Base-by-base conservation (phyloP, 2,797 vertebrate species). In the Rachycentron canadum region DNA sequence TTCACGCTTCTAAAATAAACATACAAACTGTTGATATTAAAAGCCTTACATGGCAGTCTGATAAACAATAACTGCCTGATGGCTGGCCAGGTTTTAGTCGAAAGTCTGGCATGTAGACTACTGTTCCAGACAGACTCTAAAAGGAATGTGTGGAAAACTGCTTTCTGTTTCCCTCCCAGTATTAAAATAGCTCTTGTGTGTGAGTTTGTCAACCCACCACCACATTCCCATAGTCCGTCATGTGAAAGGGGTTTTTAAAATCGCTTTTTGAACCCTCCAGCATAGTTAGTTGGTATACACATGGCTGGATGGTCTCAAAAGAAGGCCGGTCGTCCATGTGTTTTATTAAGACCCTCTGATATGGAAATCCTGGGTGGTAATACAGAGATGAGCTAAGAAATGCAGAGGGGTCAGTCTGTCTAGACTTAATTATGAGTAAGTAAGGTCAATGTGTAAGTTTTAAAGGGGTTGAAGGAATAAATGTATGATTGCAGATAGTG, bases 81-180 rank as follows among this genome's bases (percentile, higher is more conserved):
- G 59, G 55, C 28, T 58, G 62, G 73, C 28, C 77, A 72, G 63
- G 84, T 86, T 85, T 63, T 30, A 30, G 57, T 60, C 66, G 49
- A 13, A 2, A 61, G 87, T 86, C 81, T 87, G 86, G 73, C 65
- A 25, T 64, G 49, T 70, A 83, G 81, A 86, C 88, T 55, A 64
- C 50, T 71, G 30, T n/a, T 67, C 66, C 69, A 86, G 84, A 87
- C 89, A 59, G 60, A 81, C 86, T 86, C 25, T 52, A 73, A 79
- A 83, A 79, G 90, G 91, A 93, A 94, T 92, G 88, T 85, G 85
- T 94, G 93, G 92, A 92, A 94, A 94, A 90, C 73, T 76, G 74
- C 82, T 83, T 75, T 78, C 70, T 66, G 71, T 69, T 89, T 86
- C 86, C 89, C 91, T 94, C 92, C 90, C 93, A 92, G 60, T 36